Evolutionary conservation across 2,797 vertebrate genomes (phyloP), one percentile per base, ranked within the genome.

Genomic region (Gymnoscopelus braueri): DNA sequence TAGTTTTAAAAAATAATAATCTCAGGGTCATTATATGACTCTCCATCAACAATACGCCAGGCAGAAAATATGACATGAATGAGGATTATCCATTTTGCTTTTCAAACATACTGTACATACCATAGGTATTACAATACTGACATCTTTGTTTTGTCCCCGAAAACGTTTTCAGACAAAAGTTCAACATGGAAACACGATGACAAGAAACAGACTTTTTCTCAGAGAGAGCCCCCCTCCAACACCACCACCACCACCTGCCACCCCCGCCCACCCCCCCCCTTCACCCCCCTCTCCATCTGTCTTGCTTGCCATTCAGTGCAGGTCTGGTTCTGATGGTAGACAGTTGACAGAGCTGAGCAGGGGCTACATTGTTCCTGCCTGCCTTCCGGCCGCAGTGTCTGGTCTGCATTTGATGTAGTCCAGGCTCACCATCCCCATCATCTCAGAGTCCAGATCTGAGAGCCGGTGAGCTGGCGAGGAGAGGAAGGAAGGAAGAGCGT

Each of bases 311-410:
- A 52, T 64, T 61, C 47, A 75, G 65, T 68, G 72, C 72, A 78
- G 81, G 83, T 75, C 79, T 65, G 47, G 73, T 72, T 77, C 69
- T 85, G 85, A 90, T 82, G 89, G 73, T 72, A 84, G 82, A 75
- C 84, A 85, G 86, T 44, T 74, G 80, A 82, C 85, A 83, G 77
- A 81, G 69, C 65, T 23, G 78, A 87, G 79, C 77, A 76, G 79
- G 79, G 82, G 83, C 84, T 80, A 85, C 82, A 69, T 75, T 75
- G 88, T 92, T 90, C 85, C 87, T 87, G 83, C 75, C 71, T 74
- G 85, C 88, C 85, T 90, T 90, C 83, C 88, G 87, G 85, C 80
- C 70, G 77, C 80, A 78, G 85, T 67, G 83, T 91, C 86, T 92
- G 91, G 78, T 83, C 81, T 65, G 69, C 47, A 73, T 87, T 91